Conservation (phyloP, 2,888 invertebrate species). For the Apamea crenata region DNA sequence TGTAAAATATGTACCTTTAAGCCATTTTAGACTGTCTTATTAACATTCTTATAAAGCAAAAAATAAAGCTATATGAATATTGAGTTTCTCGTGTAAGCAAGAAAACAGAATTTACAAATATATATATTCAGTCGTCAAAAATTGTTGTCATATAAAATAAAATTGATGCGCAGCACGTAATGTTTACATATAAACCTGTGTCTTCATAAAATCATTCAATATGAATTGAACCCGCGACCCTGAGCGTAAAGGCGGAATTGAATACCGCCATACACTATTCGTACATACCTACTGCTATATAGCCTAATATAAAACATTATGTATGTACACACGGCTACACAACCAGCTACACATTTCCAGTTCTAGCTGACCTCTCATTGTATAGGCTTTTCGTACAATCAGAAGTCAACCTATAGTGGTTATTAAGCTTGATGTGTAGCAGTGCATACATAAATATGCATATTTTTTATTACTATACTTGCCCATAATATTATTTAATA, state of each 20-base stretch:
- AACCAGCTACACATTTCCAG: neutral
- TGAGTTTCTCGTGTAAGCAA: neutral
- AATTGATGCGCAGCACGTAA: neutral
- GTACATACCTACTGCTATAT: constrained; percentile 11
- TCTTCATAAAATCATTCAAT: neutral
- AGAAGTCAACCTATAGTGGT: neutral
- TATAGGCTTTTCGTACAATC: neutral
- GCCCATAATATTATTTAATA: constrained; percentile 31
- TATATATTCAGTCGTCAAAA: neutral
- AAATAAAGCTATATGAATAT: neutral
- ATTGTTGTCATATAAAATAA: neutral
- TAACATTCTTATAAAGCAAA: neutral
- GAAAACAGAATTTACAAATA: neutral
- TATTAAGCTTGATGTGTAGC: neutral
- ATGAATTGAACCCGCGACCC: neutral
- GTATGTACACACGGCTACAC: neutral
- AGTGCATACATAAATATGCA: constrained; percentile 9
- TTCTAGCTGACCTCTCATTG: neutral
- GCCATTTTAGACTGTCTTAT: too few relatives aligned
- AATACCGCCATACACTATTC: constrained; percentile 22
- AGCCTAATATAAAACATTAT: constrained; percentile 9
- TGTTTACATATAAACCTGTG: neutral
- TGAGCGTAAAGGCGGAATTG: constrained; percentile 9
- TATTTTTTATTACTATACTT: neutral
- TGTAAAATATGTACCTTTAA: neutral